A percentile compares a stretch with the other conserved stretches of the same genome.
Evolutionary conservation across 2,113 vertebrate species (phyloP).

Genomic region (Nibea coibor): DNA sequence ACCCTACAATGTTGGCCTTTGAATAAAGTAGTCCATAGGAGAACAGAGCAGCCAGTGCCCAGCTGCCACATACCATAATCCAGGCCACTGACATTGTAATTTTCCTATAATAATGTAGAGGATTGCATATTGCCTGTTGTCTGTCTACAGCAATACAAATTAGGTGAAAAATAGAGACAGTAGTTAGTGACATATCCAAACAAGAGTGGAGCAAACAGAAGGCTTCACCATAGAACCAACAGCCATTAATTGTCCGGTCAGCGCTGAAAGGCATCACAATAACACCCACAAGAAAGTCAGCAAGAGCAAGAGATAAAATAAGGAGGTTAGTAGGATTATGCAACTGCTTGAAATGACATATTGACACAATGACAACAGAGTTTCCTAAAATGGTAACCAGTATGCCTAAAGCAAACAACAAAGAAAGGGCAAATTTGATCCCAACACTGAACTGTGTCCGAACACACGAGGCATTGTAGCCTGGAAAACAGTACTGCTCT

Average conservation of each 20-base stretch:
- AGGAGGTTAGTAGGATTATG: constrained; percentile 77
- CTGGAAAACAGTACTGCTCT: constrained; percentile 20
- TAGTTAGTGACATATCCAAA: constrained; percentile 67
- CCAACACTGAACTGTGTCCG: constrained; percentile 8
- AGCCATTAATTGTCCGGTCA: constrained; percentile 56
- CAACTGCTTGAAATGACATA: constrained; percentile 72
- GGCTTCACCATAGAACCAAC: constrained; percentile 74
- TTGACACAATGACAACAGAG: constrained; percentile 68
- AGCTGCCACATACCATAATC: constrained; percentile 29
- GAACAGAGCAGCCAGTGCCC: constrained; percentile 25
- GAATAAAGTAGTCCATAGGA: constrained; percentile 15
- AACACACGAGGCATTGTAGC: constrained; percentile 14
- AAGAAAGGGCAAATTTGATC: neutral
- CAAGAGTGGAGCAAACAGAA: constrained; percentile 68
- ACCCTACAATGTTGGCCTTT: neutral
- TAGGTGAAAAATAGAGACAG: constrained; percentile 72
- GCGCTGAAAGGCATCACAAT: constrained; percentile 69
- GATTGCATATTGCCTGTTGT: constrained; percentile 36
- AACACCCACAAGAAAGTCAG: constrained; percentile 60
- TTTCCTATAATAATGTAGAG: constrained; percentile 17
- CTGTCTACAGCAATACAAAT: constrained; percentile 70
- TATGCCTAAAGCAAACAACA: constrained; percentile 58
- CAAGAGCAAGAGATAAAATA: constrained; percentile 72
- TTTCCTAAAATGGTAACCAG: constrained; percentile 70
- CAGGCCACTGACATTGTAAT: constrained; percentile 35